Base-by-base conservation (phyloP, 2,888 invertebrate genomes). In the Pterostichus niger region DNA sequence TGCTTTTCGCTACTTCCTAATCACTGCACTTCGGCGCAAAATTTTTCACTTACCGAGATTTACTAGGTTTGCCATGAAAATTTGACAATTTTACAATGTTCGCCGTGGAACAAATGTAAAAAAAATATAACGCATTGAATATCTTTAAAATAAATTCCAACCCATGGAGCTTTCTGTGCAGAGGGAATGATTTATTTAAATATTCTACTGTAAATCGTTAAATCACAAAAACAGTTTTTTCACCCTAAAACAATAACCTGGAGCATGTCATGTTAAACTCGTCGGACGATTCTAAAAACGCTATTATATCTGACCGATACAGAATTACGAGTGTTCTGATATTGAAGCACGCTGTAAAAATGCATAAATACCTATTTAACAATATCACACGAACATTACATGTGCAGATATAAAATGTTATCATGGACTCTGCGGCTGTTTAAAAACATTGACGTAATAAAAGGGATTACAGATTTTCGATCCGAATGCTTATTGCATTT, bases 111-210 rank as follows among this genome's bases (percentile, higher is more conserved):
- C n/a, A n/a, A n/a, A n/a, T n/a, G n/a, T n/a, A n/a, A n/a, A n/a
- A n/a, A n/a, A n/a, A n/a, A n/a, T n/a, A 13, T n/a, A 13, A 13
- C 11, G 6, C 49, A 1, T 49, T n/a, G n/a, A 2, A 13, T 7
- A n/a, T 7, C 13, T 13, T n/a, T n/a, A n/a, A n/a, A n/a, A n/a
- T n/a, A n/a, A 89, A 89, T 90, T 90, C 89, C 89, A 89, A 89
- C 89, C 89, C 90, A 89, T 89, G 89, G 89, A n/a, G n/a, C n/a
- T n/a, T n/a, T n/a, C n/a, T n/a, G n/a, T n/a, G n/a, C n/a, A n/a
- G n/a, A n/a, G n/a, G n/a, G n/a, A n/a, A n/a, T n/a, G 89, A 90
- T n/a, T 61, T 6, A 4, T 61, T 5, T 33, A 3, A 24, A 24
- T 2, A 24, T 24, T 3, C 24, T 2, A 24, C 24, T 24, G n/a